phyloP scores from a whole-genome alignment of 2,113 vertebrate genomes.

The Gymnorhina tibicen region DNA sequence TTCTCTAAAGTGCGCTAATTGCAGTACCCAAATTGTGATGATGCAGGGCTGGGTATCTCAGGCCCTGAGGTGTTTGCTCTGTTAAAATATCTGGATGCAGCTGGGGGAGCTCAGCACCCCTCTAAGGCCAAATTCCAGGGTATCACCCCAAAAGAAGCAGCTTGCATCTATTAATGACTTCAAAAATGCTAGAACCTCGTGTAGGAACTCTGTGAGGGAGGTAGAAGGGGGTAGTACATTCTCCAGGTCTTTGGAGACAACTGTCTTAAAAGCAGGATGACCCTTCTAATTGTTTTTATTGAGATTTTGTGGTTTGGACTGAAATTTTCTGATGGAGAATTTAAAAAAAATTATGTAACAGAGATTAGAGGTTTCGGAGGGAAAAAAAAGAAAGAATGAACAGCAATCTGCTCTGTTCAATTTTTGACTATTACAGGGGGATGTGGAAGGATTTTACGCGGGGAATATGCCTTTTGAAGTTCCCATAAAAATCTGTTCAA shows the following conservation, averaged over 20 bases:
- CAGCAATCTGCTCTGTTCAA: background rate
- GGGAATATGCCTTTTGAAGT: slow-evolving; percentile 26
- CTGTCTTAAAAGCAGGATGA: background rate
- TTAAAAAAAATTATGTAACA: background rate
- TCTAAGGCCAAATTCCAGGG: background rate
- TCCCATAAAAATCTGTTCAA: slow-evolving; percentile 21
- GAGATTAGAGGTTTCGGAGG: background rate
- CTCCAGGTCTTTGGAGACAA: background rate
- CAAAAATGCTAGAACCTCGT: accelerated
- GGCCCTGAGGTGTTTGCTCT: background rate
- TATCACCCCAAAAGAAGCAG: background rate
- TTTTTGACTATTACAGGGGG: background rate
- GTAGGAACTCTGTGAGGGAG: background rate
- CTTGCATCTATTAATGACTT: background rate
- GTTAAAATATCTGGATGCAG: background rate
- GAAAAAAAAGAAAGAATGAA: background rate
- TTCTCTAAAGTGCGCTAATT: background rate
- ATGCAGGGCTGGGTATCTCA: background rate
- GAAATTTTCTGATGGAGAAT: background rate
- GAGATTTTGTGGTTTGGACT: background rate
- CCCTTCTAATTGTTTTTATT: background rate
- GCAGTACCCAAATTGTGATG: background rate
- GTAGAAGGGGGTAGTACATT: background rate
- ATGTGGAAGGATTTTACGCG: background rate
- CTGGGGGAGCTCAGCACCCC: background rate